Evolutionary conservation across 1,140 invertebrate species (phyloP), one percentile per base, ranked within the genome.

Genomic region (Hydropsyche tenuis): DNA sequence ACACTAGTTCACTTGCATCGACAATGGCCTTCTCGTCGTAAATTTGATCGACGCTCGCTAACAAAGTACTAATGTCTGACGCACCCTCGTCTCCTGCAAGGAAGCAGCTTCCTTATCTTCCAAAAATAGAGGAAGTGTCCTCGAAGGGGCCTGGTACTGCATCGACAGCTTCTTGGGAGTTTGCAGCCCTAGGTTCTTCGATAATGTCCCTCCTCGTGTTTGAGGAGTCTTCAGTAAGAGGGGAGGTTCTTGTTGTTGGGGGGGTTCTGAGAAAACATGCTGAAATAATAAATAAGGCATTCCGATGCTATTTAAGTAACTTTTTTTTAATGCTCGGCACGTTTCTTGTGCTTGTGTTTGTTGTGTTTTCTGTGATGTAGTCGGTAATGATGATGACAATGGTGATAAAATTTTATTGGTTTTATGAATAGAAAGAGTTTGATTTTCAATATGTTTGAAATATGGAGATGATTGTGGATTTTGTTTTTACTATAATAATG

Each of bases 61-160:
- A 48, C 16, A 48, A n/a, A 60, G 30, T 65, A 68, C 42, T 68
- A 45, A 46, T 43, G 65, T 46, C 43, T 27, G 56, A 60, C 23
- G 12, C 22, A 60, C 22, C 30, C 65, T 27, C n/a, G 7, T 66
- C 30, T 16, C 63, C 63, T 37, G 5, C 30, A 7, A 18, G 12
- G 45, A 23, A 37, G 45, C 6, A 48, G 16, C 20, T 14, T 42
- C 63, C 42, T 48, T 46, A 45, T 48, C 20, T 48, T 22, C 65
- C 65, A 12, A 48, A 68, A 68, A 68, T 68, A 68, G 30, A 37
- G 65, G 43, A 68, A 68, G 48, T 53, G 48, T 1, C 43, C 63
- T 25, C 45, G 45, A 16, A 22, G 20, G 45, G 56, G 9, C 3
- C 3, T 37, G 9, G 3, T 3, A 3, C 30, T 9, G 9, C 30